Percentiles rank a stretch among this genome's conserved stretches.
Evolutionary conservation across 2,888 invertebrate genomes (phyloP).

Genomic region (Ormyrus pomaceus): DNA sequence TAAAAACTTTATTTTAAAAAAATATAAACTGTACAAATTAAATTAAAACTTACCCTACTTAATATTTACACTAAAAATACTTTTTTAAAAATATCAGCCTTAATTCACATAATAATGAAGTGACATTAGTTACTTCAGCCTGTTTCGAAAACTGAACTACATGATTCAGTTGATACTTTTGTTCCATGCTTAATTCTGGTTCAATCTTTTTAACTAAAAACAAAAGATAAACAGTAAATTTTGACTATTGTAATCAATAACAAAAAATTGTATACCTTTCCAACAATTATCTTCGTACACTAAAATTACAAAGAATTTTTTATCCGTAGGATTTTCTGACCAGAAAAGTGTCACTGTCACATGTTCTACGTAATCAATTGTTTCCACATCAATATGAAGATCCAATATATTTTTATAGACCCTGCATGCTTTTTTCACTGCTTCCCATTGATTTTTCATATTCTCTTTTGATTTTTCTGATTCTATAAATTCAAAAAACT

Average conservation of each 20-base stretch:
- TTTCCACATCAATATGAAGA: slow-evolving; percentile 62
- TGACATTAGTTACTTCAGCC: slow-evolving; percentile 60
- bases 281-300: slow-evolving; percentile 60
- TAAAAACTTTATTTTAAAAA: slow-evolving; percentile 64
- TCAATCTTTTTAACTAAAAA: slow-evolving; percentile 67
- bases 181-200: slow-evolving; percentile 64
- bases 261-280: slow-evolving; percentile 63
- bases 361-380: slow-evolving; percentile 54
- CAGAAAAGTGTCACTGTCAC: slow-evolving; percentile 66
- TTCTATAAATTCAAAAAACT: slow-evolving; percentile 51
- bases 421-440: slow-evolving; percentile 64
- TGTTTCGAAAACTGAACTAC: slow-evolving; percentile 60
- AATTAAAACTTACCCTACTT: slow-evolving; percentile 1
- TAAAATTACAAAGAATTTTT: slow-evolving; percentile 66
- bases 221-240: neutral
- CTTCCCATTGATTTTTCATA: slow-evolving; percentile 63
- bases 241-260: neutral
- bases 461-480: slow-evolving; percentile 58
- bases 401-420: slow-evolving; percentile 67
- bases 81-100: slow-evolving; percentile 65
- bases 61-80: slow-evolving; percentile 55
- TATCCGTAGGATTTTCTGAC: slow-evolving; percentile 56
- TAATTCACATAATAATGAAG: slow-evolving; percentile 65
- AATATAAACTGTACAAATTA: slow-evolving; percentile 35
- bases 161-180: slow-evolving; percentile 61